phyloP scores from a whole-genome alignment of 2,888 invertebrate genomes.

The Amphipoea oculea region DNA sequence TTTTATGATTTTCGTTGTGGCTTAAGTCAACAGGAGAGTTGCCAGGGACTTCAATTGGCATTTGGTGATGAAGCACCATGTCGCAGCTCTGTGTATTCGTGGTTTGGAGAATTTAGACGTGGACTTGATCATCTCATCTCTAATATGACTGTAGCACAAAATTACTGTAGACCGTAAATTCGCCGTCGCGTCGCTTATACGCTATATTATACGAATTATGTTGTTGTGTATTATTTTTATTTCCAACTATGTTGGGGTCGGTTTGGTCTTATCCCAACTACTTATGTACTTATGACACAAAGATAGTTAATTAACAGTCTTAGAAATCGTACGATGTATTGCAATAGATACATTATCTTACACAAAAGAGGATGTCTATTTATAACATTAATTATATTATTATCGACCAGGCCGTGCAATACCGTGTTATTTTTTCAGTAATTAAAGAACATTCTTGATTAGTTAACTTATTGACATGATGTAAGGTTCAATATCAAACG shows the following conservation, averaged over 20 bases:
- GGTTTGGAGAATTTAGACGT: too few species aligned
- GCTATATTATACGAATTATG: too few species aligned
- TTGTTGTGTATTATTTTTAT: too few species aligned
- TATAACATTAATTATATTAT: constrained; percentile 29
- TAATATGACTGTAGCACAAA: too few species aligned
- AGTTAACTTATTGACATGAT: constrained; percentile 33
- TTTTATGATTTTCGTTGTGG: too few species aligned
- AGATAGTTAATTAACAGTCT: neutral
- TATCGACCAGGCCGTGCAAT: constrained; percentile 9
- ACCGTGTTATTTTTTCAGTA: constrained; percentile 33
- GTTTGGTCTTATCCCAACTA: neutral
- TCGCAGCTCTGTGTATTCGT: too few species aligned
- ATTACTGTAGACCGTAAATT: too few species aligned
- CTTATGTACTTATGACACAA: neutral
- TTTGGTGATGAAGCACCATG: too few species aligned
- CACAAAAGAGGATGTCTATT: constrained; percentile 21
- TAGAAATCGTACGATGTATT: constrained; percentile 21
- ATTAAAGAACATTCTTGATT: constrained; percentile 39
- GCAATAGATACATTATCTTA: constrained; percentile 20
- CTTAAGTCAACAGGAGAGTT: too few species aligned
- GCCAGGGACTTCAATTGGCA: too few species aligned
- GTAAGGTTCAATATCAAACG: constrained; percentile 35
- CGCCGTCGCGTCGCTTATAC: too few species aligned
- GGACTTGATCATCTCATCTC: too few species aligned
- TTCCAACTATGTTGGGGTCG: neutral